Evolutionary conservation across 2,113 vertebrate species (phyloP), one percentile per base, ranked within the genome.

Genomic region (Oncorhynchus kisutch): DNA sequence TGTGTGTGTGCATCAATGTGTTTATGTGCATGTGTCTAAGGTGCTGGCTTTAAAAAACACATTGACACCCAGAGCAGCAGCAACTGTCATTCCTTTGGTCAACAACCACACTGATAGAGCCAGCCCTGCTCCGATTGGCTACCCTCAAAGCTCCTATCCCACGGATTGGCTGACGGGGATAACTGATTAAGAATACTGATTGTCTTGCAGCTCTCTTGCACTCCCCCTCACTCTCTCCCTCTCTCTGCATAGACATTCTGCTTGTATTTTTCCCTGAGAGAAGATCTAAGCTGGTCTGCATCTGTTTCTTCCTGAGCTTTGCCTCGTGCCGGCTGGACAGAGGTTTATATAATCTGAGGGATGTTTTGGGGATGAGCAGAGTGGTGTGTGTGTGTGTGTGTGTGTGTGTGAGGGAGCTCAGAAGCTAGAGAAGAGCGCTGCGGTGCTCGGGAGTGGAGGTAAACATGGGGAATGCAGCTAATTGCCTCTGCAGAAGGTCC

Each of bases 161-260:
- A 84, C 89, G 80, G 89, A 95, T 95, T 96, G 96, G 95, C 88
- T 84, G 76, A 83, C 86, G 78, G 76, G 81, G 71, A 82, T 68
- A 70, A 82, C 93, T 84, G 91, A 89, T 92, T 80, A 84, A 84
- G 91, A 93, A 94, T 93, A 81, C 93, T 86, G 91, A 92, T 91
- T 90, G 86, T 25, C 89, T 85, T 70, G 66, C 82, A 79, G 24
- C 62, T 59, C 68, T 24, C 71, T 64, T 48, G 24, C 27, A 39
- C 71, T 72, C 70, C 66, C 68, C 70, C 62, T 27, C 75, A 22
- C 66, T 74, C 49, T 74, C 70, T 64, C 49, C 7, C 48, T n/a
- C 51, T 57, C 62, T 66, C 73, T 70, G 49, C 82, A 88, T 91
- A 89, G 85, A 89, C 88, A 83, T 85, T 80, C 57, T 13, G 45